Evolutionary conservation across 92 coral and sea anemone genomes (phyloP).

Genomic region (Siderastrea radians): DNA sequence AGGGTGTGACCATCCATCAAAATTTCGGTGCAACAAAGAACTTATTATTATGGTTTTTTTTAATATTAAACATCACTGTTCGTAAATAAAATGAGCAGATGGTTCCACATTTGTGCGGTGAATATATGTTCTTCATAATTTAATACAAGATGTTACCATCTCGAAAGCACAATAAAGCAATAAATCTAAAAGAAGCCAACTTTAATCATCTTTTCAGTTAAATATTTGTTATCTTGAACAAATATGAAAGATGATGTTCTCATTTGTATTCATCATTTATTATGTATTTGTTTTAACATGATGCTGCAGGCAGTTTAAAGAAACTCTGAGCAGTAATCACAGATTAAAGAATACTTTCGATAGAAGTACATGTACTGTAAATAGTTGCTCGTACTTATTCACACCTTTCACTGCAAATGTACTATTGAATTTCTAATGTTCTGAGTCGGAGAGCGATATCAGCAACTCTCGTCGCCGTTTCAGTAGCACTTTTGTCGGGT

Average conservation of each 20-base stretch:
- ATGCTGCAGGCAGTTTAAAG: background rate
- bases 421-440: too few relatives aligned
- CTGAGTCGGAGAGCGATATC: too few relatives aligned
- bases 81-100: background rate
- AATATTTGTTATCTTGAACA: background rate
- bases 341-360: too few relatives aligned
- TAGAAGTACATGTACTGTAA: too few relatives aligned
- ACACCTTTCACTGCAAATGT: too few relatives aligned
- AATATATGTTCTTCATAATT: background rate
- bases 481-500: background rate
- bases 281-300: background rate
- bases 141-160: background rate
- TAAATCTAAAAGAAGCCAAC: background rate
- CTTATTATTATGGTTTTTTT: background rate
- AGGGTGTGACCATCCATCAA: background rate
- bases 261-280: background rate
- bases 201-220: constrained; percentile 1
- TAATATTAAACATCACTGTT: too few relatives aligned
- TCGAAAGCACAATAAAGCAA: background rate
- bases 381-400: too few relatives aligned
- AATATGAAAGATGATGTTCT: background rate
- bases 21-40: background rate
- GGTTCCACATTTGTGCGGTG: background rate
- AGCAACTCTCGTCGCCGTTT: too few relatives aligned
- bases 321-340: too few relatives aligned